Percentiles rank a stretch among this genome's conserved stretches.
These are phyloP conservation scores for Leptodactylus fuscus DNA, from an alignment of 2,113 vertebrate genomes.

Conservation along the genomic window DNA sequence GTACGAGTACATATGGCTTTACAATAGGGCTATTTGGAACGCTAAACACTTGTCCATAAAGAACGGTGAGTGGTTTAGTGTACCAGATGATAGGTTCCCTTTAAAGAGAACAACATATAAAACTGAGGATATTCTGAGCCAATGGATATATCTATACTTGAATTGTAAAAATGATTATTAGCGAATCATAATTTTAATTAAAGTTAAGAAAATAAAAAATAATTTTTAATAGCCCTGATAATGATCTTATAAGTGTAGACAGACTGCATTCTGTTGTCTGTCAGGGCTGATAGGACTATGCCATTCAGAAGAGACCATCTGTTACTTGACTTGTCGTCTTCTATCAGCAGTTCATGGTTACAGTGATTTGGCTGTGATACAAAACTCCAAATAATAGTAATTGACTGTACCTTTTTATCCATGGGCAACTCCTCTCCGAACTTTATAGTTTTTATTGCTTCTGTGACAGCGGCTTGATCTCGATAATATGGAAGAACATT, in stretches of 20 bases:
- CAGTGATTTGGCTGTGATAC: neutral
- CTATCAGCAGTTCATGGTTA: neutral
- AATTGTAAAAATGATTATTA: too few species aligned
- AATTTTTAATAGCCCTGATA: too few species aligned
- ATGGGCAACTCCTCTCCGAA: conserved; percentile 73
- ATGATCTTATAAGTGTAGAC: neutral
- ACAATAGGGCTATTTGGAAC: too few species aligned
- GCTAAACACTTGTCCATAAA: too few species aligned
- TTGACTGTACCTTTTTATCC: conserved; percentile 75
- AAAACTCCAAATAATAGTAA: neutral
- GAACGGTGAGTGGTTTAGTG: too few species aligned
- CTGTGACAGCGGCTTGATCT: conserved; percentile 75
- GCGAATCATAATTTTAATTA: too few species aligned
- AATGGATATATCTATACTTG: too few species aligned
- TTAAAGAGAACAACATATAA: too few species aligned
- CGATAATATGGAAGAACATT: conserved; percentile 76
- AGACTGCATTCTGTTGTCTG: neutral
- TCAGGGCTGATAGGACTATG: neutral
- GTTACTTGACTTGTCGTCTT: neutral
- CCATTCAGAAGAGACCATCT: neutral
- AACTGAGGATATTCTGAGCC: too few species aligned
- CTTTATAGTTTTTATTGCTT: conserved; percentile 71
- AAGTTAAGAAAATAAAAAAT: too few species aligned
- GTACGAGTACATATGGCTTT: too few species aligned
- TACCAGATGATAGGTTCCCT: too few species aligned